Base-by-base conservation (phyloP, 1,140 invertebrate genomes). In the Solenopsis fugax region DNA sequence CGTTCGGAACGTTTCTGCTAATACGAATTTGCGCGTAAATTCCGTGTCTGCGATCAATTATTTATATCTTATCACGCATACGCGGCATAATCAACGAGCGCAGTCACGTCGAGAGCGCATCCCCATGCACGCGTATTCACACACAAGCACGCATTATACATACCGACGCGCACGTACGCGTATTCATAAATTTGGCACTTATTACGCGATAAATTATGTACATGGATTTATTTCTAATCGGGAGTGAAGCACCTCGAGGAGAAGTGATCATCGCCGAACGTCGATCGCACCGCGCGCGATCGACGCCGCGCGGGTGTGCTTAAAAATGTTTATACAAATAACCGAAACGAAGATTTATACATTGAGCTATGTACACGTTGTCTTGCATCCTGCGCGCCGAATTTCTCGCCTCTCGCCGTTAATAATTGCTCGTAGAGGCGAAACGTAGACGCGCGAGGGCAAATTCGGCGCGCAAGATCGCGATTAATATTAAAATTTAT, bases 281-380 rank as follows among this genome's bases (percentile, higher is more conserved):
- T 54, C 87, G 64, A 76, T 86, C 80, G 80, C 18, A 73, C 50
- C 78, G 67, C 67, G 62, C 72, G 81, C 78, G 58, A 67, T 77
- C 65, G 71, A 45, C 64, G 64, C 71, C 64, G 64, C 65, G 18
- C 52, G 77, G 69, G 41, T 71, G 52, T 69, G 80, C 65, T 78
- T 84, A 65, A 91, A 88, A 92, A 91, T 89, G 78, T 92, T 84
- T 92, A 92, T 93, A 93, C 92, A 92, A 85, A 58, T 84, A 91
- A 91, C 65, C 85, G 34, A 93, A 93, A 90, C 64, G 65, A 92
- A 91, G 54, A 77, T 93, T 93, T 94, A 90, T 93, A 93, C 93
- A 94, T 90, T 89, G 76, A 93, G 80, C 90, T 94, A 93, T 94
- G 85, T 94, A 94, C 93, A 94, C 29, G 41, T 90, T 71, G 67